Percentiles rank a stretch among this genome's conserved stretches.
Conservation (phyloP, 2,113 vertebrate genomes). For the Callaeas wilsoni region DNA sequence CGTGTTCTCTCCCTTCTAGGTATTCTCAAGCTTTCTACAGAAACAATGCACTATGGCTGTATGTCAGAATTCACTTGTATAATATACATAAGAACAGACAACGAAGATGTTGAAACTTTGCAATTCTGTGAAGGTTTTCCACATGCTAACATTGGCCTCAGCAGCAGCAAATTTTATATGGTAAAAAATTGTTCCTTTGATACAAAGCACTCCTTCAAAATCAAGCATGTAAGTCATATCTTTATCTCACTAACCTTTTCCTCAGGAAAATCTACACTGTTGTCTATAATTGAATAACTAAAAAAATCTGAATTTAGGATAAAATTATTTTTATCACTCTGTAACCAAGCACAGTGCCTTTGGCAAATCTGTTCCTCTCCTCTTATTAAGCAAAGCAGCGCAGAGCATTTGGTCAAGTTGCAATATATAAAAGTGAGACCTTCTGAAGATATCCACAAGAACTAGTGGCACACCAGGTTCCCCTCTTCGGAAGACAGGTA, state of each 20-base stretch:
- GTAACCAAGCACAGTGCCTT: neutral
- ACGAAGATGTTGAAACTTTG: neutral
- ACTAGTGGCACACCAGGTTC: neutral
- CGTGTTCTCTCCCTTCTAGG: neutral
- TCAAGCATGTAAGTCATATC: neutral
- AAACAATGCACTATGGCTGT: rapidly evolving
- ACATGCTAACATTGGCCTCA: neutral
- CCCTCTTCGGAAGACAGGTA: neutral
- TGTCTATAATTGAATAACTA: neutral
- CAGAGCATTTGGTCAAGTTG: neutral
- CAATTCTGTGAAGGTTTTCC: neutral
- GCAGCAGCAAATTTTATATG: neutral
- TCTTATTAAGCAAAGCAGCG: neutral
- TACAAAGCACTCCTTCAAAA: neutral
- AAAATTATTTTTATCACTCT: neutral
- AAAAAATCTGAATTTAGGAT: neutral
- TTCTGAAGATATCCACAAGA: neutral
- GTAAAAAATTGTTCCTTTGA: neutral
- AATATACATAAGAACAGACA: neutral
- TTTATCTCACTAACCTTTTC: neutral
- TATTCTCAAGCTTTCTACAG: neutral
- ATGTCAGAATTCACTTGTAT: neutral
- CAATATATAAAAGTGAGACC: neutral
- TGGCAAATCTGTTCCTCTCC: neutral
- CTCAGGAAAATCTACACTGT: neutral